Evolutionary conservation across 2,113 vertebrate species (phyloP).

Genomic region (Oryzias melastigma): DNA sequence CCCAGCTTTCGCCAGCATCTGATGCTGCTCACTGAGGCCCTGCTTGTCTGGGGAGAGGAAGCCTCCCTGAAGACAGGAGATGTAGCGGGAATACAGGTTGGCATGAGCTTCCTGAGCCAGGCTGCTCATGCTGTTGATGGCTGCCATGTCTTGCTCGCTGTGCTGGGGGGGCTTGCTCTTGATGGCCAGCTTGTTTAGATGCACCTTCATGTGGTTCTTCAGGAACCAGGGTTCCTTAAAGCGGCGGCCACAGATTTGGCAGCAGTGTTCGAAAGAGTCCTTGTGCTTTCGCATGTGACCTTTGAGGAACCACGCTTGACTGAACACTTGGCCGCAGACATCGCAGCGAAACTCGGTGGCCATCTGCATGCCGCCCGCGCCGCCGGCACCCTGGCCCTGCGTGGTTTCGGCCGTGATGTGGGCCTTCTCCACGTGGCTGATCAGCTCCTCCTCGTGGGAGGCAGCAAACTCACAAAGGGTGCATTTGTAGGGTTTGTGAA

Average conservation of each 20-base stretch:
- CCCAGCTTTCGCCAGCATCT: constrained; percentile 89
- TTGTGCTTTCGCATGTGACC: constrained; percentile 99
- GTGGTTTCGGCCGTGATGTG: constrained; percentile 96
- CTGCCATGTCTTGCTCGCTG: constrained; percentile 70
- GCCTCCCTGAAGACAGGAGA: constrained; percentile 95
- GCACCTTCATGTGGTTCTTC: constrained; percentile 99
- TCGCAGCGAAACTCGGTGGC: constrained; percentile 95
- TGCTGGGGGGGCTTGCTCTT: constrained; percentile 89
- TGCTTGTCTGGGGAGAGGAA: constrained; percentile 92
- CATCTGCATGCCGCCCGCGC: constrained; percentile 80
- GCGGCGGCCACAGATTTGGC: constrained; percentile 96
- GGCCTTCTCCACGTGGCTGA: constrained; percentile 96
- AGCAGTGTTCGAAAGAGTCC: constrained; percentile 98
- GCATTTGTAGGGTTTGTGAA: constrained; percentile 99
- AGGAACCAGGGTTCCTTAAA: constrained; percentile 99
- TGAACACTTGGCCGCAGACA: constrained; percentile 96
- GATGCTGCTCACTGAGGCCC: constrained; percentile 86
- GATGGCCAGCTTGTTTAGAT: constrained; percentile 95
- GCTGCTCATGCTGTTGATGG: constrained; percentile 83
- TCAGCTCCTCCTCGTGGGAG: constrained; percentile 96
- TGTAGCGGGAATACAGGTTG: constrained; percentile 93
- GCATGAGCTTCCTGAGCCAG: constrained; percentile 94
- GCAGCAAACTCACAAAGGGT: constrained; percentile 96
- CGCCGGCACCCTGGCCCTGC: constrained; percentile 83
- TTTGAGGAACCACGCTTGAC: constrained; percentile 99